phyloP scores from a whole-genome alignment of 2,888 invertebrate species.

The Pecten maximus region DNA sequence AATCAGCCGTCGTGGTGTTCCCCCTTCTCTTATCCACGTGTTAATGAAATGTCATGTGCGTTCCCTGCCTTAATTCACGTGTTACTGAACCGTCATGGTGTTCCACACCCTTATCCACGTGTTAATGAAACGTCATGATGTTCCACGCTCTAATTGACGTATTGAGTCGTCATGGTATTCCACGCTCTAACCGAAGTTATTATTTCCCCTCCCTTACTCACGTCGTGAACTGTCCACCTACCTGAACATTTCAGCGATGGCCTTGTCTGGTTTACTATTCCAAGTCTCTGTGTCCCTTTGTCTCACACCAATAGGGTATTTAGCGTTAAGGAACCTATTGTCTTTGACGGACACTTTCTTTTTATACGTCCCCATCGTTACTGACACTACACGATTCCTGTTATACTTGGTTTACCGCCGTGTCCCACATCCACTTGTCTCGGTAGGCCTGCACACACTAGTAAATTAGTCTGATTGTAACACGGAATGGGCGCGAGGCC shows the following conservation, averaged over 20 bases:
- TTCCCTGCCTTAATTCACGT: too few relatives aligned
- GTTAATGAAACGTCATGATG: too few relatives aligned
- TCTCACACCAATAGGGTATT: background rate
- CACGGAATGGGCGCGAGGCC: background rate
- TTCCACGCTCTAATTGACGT: too few relatives aligned
- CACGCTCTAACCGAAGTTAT: too few relatives aligned
- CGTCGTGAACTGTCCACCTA: background rate
- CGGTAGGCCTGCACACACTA: background rate
- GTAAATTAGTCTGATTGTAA: background rate
- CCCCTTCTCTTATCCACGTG: too few relatives aligned
- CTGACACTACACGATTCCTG: background rate
- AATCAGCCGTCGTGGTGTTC: too few relatives aligned
- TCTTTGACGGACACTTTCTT: background rate
- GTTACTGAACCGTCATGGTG: too few relatives aligned
- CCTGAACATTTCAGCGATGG: background rate
- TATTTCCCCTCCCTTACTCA: too few relatives aligned
- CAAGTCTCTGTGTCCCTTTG: background rate
- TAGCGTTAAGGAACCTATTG: background rate
- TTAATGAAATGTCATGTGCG: too few relatives aligned
- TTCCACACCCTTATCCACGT: too few relatives aligned
- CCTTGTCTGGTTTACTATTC: background rate
- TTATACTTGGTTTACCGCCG: background rate
- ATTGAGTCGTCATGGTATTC: too few relatives aligned
- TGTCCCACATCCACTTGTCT: background rate
- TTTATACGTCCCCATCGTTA: background rate